Percentiles rank a stretch among this genome's conserved stretches.
These are phyloP conservation scores for Catharus fuscescens DNA, from an alignment of 2,113 vertebrate species.

Conservation along the genomic window DNA sequence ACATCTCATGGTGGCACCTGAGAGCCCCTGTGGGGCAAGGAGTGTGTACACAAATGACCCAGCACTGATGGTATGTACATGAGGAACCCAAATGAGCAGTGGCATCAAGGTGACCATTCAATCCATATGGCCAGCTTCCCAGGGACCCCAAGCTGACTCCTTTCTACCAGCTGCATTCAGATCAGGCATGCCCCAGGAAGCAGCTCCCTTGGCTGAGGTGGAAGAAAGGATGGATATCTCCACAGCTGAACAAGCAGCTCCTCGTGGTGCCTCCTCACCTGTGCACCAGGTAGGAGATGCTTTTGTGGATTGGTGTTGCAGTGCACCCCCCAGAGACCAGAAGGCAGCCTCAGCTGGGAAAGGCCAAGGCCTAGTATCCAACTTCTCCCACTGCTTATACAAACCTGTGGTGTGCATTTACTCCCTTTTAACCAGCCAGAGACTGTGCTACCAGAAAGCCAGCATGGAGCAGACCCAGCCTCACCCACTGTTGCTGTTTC, in stretches of 20 bases:
- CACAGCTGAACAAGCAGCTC: neutral
- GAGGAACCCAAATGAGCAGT: neutral
- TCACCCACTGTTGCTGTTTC: accelerated
- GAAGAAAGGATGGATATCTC: neutral
- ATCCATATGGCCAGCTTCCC: neutral
- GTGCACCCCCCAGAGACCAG: neutral
- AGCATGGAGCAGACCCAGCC: neutral
- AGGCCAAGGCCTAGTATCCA: neutral
- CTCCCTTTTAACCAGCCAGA: neutral
- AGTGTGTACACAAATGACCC: neutral
- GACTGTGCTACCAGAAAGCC: neutral
- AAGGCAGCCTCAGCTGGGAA: neutral
- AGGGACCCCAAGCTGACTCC: neutral
- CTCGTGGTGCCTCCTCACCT: accelerated
- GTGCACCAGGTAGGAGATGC: neutral
- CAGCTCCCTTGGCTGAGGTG: neutral
- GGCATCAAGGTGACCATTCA: neutral
- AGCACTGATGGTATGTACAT: neutral
- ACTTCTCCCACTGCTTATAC: neutral
- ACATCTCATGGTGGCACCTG: neutral
- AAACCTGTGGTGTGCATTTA: neutral
- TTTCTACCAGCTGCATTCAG: neutral
- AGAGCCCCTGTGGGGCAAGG: neutral
- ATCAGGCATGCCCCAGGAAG: neutral
- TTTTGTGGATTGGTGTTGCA: neutral